Evolutionary conservation across 2,888 invertebrate species (phyloP).

Genomic region (Eurois occulta): DNA sequence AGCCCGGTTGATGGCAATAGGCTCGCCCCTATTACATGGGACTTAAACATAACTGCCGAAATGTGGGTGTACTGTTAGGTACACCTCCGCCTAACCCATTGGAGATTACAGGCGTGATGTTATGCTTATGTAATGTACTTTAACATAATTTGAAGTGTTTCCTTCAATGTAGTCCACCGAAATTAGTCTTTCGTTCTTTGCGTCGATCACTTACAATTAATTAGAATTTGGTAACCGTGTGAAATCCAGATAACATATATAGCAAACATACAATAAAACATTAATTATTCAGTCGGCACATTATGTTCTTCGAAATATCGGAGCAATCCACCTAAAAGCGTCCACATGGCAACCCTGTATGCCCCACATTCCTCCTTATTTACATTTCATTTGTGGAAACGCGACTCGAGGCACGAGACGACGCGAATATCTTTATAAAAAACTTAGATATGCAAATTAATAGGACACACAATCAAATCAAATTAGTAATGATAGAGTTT

Average conservation of each 20-base stretch:
- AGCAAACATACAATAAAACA: not conserved
- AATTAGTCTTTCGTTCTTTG: not conserved
- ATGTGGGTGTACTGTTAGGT: too few relatives aligned
- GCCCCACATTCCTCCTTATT: constrained; percentile 78
- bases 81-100: too few relatives aligned
- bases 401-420: constrained; percentile 68
- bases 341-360: constrained; percentile 45
- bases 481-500: not conserved
- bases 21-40: too few relatives aligned
- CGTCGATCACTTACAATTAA: too few relatives aligned
- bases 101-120: too few relatives aligned
- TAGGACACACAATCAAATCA: constrained; percentile 40
- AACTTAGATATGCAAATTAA: constrained; percentile 49
- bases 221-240: too few relatives aligned
- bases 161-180: not conserved
- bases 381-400: constrained; percentile 83
- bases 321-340: constrained; percentile 16
- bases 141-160: not conserved
- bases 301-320: constrained; percentile 22
- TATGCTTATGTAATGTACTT: too few relatives aligned
- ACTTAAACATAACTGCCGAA: too few relatives aligned
- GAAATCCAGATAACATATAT: too few relatives aligned
- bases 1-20: too few relatives aligned
- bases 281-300: constrained; percentile 1
- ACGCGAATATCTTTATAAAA: constrained; percentile 30